Base-by-base conservation (phyloP, 2,888 invertebrate species). In the Protophormia terraenovae region DNA sequence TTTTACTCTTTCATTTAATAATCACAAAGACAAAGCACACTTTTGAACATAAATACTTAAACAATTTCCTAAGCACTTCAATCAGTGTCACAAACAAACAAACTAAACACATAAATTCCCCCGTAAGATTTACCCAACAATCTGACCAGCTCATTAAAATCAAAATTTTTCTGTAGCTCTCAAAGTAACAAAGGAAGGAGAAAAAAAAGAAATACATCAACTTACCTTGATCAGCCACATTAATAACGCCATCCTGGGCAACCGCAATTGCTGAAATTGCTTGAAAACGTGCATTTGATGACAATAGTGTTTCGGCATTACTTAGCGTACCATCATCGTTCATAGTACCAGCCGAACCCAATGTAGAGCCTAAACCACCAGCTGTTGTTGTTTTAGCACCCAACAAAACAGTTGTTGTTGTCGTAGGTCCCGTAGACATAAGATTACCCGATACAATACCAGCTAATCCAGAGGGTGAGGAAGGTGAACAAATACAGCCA, bases 241-340 rank as follows among this genome's bases (percentile, higher is more conserved):
- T 97, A 60, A 99, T 94, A 77, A 98, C 96, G n/a, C 98, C 98
- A 91, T 98, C 98, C 41, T 98, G 98, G 35, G 98, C 97, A 47
- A 99, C 98, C 12, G 98, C 96, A 53, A 99, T 94, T 12, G 98
- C 97, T 47, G 97, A 97, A 91, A 97, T 97, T 5, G 96, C 95
- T 89, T 96, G 96, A 93, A 98, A 97, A 91, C 96, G 95, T 0
- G 98, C 97, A 91, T 98, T 98, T 4, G 97, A 97, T 1, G 98
- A 98, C 24, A 98, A 93, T 87, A 98, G 93, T 27, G 97, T 97
- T 92, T 97, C 97, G 1, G 97, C 96, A 91, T 96, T 96, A 86
- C 96, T 96, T 75, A 92, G 83, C n/a, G 92, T 92, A 72, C 91
- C 91, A 77, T 92, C 92, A 83, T 91, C 92, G 86, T 92, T 92